Percentiles rank a stretch among this genome's conserved stretches.
Evolutionary conservation across 2,888 invertebrate species (phyloP).

Genomic region (Cordilura impudica): DNA sequence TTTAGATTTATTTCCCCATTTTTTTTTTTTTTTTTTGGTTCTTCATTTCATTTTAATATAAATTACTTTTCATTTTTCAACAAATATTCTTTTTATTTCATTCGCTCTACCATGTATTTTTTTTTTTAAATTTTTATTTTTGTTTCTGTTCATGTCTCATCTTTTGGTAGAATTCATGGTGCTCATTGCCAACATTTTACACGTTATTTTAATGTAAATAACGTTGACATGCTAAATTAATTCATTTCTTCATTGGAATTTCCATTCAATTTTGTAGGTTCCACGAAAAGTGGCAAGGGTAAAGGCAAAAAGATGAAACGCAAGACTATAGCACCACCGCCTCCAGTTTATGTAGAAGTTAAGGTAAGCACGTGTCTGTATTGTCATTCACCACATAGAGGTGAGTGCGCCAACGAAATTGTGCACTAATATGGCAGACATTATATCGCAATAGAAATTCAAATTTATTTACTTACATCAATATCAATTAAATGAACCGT

Average conservation of each 20-base stretch:
- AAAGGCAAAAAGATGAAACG: constrained; percentile 64
- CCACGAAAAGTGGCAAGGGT: constrained; percentile 71
- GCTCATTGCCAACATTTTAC: constrained; percentile 25
- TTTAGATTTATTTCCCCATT: constrained; percentile 1
- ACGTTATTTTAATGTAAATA: constrained; percentile 42
- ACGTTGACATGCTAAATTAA: constrained; percentile 32
- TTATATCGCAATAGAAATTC: no score
- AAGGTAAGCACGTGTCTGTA: constrained; percentile 69
- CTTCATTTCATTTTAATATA: constrained; percentile 42
- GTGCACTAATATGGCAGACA: no score
- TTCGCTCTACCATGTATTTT: neutral
- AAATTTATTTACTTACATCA: no score
- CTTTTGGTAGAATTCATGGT: constrained; percentile 3
- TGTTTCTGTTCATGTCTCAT: constrained; percentile 1
- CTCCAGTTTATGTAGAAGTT: constrained; percentile 74
- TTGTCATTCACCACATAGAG: no score
- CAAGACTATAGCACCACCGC: constrained; percentile 73
- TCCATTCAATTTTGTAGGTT: constrained; percentile 30
- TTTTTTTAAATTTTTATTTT: neutral
- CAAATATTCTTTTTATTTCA: neutral
- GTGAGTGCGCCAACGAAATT: no score
- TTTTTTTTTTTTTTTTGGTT: neutral
- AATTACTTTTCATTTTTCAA: constrained; percentile 40
- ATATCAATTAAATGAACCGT: no score
- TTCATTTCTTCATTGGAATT: constrained; percentile 40